Conservation (phyloP, 2,888 invertebrate species). For the Noctuana brunneofusca region DNA sequence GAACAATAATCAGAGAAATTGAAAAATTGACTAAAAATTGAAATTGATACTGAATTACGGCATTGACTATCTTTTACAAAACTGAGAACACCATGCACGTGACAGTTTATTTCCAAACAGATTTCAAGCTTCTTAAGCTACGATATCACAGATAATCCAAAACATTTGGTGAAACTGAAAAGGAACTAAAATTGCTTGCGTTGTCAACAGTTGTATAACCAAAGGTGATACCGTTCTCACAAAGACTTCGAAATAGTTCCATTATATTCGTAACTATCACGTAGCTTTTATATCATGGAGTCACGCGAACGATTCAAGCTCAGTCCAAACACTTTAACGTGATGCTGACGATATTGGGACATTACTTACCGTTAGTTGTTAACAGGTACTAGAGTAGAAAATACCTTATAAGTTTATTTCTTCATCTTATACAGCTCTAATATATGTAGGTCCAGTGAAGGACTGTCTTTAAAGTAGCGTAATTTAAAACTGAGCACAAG, state of each 20-base stretch:
- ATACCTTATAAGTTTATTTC: too few species aligned
- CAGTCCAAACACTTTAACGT: slow-evolving; percentile 14
- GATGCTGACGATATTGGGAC: slow-evolving; percentile 14
- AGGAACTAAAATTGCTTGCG: slow-evolving; percentile 10
- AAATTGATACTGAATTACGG: too few species aligned
- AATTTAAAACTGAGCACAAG: too few species aligned
- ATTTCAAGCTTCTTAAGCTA: background rate
- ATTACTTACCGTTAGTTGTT: background rate
- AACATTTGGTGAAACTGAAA: slow-evolving; percentile 13
- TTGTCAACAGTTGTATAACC: slow-evolving; percentile 12
- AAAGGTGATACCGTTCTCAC: slow-evolving; percentile 32
- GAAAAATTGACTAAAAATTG: too few species aligned
- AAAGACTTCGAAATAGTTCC: slow-evolving; percentile 30
- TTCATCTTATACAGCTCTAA: too few species aligned
- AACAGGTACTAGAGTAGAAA: background rate
- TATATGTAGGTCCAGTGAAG: too few species aligned
- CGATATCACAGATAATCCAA: background rate
- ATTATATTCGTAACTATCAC: slow-evolving; percentile 21
- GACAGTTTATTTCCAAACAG: too few species aligned
- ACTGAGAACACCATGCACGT: too few species aligned
- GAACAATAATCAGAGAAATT: too few species aligned
- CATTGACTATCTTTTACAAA: too few species aligned
- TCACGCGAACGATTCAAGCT: slow-evolving; percentile 27
- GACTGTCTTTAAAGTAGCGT: too few species aligned
- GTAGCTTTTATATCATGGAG: slow-evolving; percentile 26